phyloP scores from a whole-genome alignment of 2,113 vertebrate genomes.

The Zosterops pallidus region DNA sequence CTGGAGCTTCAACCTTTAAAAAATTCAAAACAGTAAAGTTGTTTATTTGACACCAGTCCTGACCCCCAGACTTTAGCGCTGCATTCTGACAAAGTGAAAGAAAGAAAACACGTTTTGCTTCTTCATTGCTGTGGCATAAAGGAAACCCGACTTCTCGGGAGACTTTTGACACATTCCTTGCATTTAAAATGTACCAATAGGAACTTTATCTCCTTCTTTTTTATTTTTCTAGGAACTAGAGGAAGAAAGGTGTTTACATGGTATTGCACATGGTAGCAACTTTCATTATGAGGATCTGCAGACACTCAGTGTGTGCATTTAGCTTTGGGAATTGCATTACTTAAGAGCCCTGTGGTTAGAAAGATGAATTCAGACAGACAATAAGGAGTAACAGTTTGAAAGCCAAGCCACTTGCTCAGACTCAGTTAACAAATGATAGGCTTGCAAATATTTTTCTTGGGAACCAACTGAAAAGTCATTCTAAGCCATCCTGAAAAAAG shows the following conservation, averaged over 20 bases:
- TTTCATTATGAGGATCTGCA: slow-evolving; percentile 48
- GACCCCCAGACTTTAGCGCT: slow-evolving; percentile 72
- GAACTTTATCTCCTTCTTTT: slow-evolving; percentile 48
- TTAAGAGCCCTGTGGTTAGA: slow-evolving; percentile 63
- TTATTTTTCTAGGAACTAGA: slow-evolving; percentile 69
- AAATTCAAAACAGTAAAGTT: slow-evolving; percentile 82
- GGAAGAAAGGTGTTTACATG: slow-evolving; percentile 70
- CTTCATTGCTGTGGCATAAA: slow-evolving; percentile 66
- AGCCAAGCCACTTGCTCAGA: slow-evolving; percentile 28
- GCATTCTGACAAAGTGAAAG: slow-evolving; percentile 74
- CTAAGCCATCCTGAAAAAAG: not conserved
- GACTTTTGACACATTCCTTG: slow-evolving; percentile 64
- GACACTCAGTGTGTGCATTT: slow-evolving; percentile 42
- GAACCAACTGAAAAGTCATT: not conserved
- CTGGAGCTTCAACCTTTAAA: slow-evolving; percentile 77
- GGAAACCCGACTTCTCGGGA: slow-evolving; percentile 58
- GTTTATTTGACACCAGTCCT: slow-evolving; percentile 78
- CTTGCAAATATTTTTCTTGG: not conserved
- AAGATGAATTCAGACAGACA: slow-evolving; percentile 62
- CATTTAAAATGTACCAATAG: slow-evolving; percentile 56
- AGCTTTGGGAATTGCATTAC: slow-evolving; percentile 64
- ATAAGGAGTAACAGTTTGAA: slow-evolving; percentile 58
- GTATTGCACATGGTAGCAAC: slow-evolving; percentile 40
- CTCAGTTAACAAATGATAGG: slow-evolving; percentile 13
- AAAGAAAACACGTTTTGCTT: slow-evolving; percentile 75